Conservation (phyloP, 1,140 invertebrate genomes). For the Zaprionus taronus region DNA sequence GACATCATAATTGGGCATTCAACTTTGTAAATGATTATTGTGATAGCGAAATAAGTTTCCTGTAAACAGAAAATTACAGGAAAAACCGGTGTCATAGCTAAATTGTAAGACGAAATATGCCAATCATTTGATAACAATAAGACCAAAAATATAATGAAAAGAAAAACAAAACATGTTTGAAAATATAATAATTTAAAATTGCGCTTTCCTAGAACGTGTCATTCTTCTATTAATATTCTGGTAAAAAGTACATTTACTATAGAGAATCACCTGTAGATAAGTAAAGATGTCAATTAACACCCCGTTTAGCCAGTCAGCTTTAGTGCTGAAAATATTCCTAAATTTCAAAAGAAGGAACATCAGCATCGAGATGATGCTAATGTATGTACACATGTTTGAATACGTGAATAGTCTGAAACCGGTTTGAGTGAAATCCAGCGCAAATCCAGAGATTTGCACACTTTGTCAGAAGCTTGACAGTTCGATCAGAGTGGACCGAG, state of each 20-base stretch:
- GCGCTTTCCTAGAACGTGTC: not conserved
- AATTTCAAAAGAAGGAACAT: not conserved
- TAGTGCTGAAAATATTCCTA: slow-evolving; percentile 2
- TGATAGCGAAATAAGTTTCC: not conserved
- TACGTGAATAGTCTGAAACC: slow-evolving; percentile 15
- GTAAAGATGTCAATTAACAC: slow-evolving; percentile 3
- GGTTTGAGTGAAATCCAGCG: slow-evolving; percentile 38
- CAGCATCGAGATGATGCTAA: not conserved
- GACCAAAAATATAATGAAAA: not conserved
- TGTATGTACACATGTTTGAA: not conserved
- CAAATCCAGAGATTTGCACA: slow-evolving; percentile 26
- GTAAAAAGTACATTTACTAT: not conserved
- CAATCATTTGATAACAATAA: slow-evolving; percentile 20
- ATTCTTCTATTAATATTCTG: slow-evolving; percentile 4
- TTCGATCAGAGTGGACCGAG: slow-evolving; percentile 5
- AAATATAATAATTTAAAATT: not conserved
- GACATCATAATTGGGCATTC: not conserved
- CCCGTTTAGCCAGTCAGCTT: not conserved
- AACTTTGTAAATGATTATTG: not conserved
- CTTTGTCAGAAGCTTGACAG: slow-evolving; percentile 14
- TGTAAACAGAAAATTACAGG: slow-evolving; percentile 15
- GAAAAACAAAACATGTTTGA: not conserved
- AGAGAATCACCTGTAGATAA: not conserved
- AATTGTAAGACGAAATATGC: not conserved
- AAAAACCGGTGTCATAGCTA: slow-evolving; percentile 28